phyloP scores from a whole-genome alignment of 2,888 invertebrate species.

The Eurytoma adleriae region DNA sequence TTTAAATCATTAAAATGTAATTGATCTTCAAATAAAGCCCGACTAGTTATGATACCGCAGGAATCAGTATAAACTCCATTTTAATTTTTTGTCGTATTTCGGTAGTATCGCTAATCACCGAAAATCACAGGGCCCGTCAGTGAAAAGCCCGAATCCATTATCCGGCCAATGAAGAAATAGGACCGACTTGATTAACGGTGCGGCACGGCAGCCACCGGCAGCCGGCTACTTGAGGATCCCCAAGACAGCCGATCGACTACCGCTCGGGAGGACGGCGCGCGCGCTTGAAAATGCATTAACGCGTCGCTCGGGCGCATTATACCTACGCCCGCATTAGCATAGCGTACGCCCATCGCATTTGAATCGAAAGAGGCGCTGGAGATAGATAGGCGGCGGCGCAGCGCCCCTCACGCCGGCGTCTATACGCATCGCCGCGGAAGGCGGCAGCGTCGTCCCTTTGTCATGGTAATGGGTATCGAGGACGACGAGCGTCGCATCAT shows the following conservation, averaged over 20 bases:
- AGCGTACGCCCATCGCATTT: slow-evolving; percentile 76
- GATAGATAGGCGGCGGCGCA: slow-evolving; percentile 62
- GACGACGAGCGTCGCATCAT: slow-evolving; percentile 3
- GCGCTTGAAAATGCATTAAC: slow-evolving; percentile 75
- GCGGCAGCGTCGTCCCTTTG: slow-evolving; percentile 74
- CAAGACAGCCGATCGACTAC: no score
- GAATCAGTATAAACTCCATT: neutral
- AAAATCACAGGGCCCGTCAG: no score
- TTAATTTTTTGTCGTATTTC: slow-evolving; percentile 20
- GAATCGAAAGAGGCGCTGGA: slow-evolving; percentile 69
- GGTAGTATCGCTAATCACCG: no score
- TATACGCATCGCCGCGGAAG: slow-evolving; percentile 67
- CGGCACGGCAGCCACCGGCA: no score
- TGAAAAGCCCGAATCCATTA: no score
- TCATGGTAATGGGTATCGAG: slow-evolving; percentile 72
- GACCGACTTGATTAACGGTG: no score
- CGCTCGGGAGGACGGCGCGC: slow-evolving; percentile 60
- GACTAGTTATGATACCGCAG: no score
- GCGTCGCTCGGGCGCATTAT: slow-evolving; percentile 64
- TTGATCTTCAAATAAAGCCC: no score
- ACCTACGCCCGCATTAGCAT: slow-evolving; percentile 71
- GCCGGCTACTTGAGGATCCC: no score
- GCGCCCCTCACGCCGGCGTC: slow-evolving; percentile 59
- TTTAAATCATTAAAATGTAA: no score
- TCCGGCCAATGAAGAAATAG: no score